Evolutionary conservation across 2,888 invertebrate species (phyloP).

Genomic region (Drosophila koepferae): DNA sequence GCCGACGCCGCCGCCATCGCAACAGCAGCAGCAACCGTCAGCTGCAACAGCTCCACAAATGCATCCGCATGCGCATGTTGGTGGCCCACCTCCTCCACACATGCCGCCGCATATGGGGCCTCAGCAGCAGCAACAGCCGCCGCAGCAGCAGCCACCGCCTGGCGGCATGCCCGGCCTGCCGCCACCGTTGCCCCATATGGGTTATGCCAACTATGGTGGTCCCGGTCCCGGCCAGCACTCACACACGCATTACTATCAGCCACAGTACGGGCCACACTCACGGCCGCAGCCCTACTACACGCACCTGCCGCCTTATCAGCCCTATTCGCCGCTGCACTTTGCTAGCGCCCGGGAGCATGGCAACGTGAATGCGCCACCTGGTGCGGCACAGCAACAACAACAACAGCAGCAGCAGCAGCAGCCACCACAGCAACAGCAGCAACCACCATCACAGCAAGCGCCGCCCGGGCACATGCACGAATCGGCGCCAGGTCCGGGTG

Average conservation of each 20-base stretch:
- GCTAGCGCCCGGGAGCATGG: conserved; percentile 48
- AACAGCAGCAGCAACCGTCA: conserved; percentile 25
- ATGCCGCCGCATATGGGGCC: conserved; percentile 82
- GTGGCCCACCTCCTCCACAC: conserved; percentile 65
- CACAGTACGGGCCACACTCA: conserved; percentile 84
- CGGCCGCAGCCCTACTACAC: conserved; percentile 83
- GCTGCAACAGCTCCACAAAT: conserved; percentile 82
- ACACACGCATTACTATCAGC: conserved; percentile 84
- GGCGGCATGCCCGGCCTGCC: conserved; percentile 66
- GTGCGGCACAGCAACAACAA: conserved; percentile 70
- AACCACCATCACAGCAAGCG: conserved; percentile 54
- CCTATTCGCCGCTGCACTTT: conserved; percentile 64
- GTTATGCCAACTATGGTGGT: conserved; percentile 84
- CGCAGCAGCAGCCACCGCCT: conserved; percentile 77
- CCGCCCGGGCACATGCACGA: conserved; percentile 67
- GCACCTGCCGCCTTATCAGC: conserved; percentile 84
- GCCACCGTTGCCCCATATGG: conserved; percentile 79
- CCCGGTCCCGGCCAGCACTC: conserved; percentile 81
- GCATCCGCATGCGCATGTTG: conserved; percentile 71
- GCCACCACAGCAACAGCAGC: conserved; percentile 64
- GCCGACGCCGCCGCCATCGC: conserved; percentile 86
- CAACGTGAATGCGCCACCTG: conserved; percentile 79
- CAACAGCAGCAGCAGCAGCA: conserved; percentile 25
- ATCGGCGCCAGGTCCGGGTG: conserved; percentile 57
- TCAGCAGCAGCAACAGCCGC: conserved; percentile 64